Percentiles rank a stretch among this genome's conserved stretches.
Conservation (phyloP, 1,140 invertebrate genomes). For the Acarapis woodi region DNA sequence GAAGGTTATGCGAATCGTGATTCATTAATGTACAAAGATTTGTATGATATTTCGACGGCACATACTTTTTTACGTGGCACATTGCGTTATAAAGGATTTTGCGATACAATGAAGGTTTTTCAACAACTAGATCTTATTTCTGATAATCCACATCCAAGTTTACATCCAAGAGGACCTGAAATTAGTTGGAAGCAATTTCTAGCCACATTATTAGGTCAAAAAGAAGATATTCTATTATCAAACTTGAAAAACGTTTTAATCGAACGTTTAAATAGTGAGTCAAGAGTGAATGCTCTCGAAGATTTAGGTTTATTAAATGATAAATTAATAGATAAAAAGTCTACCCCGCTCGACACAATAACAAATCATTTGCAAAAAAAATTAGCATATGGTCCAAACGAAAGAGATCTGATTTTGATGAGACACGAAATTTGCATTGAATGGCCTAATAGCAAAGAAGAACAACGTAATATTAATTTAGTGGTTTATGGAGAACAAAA, state of each 20-base stretch:
- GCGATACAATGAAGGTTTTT: conserved; percentile 52
- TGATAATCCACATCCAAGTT: conserved; percentile 43
- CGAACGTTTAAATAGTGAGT: conserved; percentile 36
- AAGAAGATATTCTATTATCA: conserved; percentile 70
- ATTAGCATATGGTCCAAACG: conserved; percentile 26
- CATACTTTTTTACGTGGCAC: conserved; percentile 70
- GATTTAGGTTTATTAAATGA: conserved; percentile 62
- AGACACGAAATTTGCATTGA: conserved; percentile 69
- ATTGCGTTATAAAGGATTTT: conserved; percentile 39
- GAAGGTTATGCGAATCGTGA: conserved; percentile 92
- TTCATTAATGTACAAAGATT: conserved; percentile 53
- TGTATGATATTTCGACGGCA: conserved; percentile 51
- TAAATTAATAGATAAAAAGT: conserved; percentile 40
- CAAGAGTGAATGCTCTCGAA: conserved; percentile 38
- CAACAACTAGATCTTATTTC: conserved; percentile 64
- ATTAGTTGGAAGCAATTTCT: conserved; percentile 83
- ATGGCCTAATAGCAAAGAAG: conserved; percentile 54
- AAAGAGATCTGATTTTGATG: conserved; percentile 75
- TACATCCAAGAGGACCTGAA: conserved; percentile 79
- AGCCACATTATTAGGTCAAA: conserved; percentile 49
- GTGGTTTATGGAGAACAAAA: conserved; percentile 61
- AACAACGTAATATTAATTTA: conserved; percentile 62
- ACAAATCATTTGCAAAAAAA: conserved; percentile 36
- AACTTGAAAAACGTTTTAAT: conserved; percentile 48
- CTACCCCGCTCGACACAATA: conserved; percentile 68